Percentiles rank a stretch among this genome's conserved stretches.
Conservation (phyloP, 2,888 invertebrate species). For the Cabera pusaria region DNA sequence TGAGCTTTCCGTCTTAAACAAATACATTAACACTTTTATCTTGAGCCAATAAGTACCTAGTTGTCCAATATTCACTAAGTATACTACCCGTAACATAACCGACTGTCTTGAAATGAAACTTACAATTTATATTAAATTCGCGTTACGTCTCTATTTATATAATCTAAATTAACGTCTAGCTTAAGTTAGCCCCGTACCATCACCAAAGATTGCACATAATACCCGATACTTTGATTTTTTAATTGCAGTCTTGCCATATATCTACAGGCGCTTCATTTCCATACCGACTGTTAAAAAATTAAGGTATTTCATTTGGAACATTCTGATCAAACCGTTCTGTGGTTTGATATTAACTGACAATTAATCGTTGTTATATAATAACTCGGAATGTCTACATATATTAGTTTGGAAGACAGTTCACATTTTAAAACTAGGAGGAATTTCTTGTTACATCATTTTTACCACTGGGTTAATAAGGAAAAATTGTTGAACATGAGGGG, state of each 20-base stretch:
- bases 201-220: slow-evolving; percentile 93
- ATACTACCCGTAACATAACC: too few relatives aligned
- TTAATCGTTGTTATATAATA: slow-evolving; percentile 35
- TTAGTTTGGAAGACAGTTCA: slow-evolving; percentile 71
- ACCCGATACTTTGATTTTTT: slow-evolving; percentile 89
- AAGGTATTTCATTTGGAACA: slow-evolving; percentile 73
- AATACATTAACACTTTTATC: too few relatives aligned
- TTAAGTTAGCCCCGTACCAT: slow-evolving; percentile 83
- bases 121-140: slow-evolving; percentile 52
- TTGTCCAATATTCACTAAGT: too few relatives aligned
- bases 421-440: slow-evolving; percentile 44
- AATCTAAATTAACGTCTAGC: slow-evolving; percentile 57
- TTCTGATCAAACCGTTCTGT: slow-evolving; percentile 51
- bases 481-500: slow-evolving; percentile 40
- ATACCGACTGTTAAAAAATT: slow-evolving; percentile 77
- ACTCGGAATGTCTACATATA: slow-evolving; percentile 51
- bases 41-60: too few relatives aligned
- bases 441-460: slow-evolving; percentile 37
- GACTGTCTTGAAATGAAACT: slow-evolving; percentile 79
- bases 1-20: too few relatives aligned
- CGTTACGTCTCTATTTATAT: slow-evolving; percentile 50
- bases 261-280: slow-evolving; percentile 56
- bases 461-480: slow-evolving; percentile 43
- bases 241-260: slow-evolving; percentile 77
- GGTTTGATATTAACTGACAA: slow-evolving; percentile 48